Conservation (phyloP, 2,888 invertebrate genomes). For the Ophioninae sp. region DNA sequence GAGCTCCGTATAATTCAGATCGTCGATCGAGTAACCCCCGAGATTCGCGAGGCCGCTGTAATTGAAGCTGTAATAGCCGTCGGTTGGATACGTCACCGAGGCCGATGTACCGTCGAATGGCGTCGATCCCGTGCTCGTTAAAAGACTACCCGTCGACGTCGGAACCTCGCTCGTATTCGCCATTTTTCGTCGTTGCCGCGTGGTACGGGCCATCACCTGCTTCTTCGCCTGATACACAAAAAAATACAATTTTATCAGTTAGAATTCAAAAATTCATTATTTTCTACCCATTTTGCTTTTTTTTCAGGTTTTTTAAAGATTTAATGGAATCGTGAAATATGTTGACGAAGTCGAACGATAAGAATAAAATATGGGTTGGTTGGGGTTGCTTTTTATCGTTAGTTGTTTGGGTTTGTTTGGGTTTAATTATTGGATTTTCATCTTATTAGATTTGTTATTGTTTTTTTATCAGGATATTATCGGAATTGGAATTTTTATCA, state of each 20-base stretch:
- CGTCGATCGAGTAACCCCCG: slow-evolving; percentile 76
- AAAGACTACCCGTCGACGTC: slow-evolving; percentile 76
- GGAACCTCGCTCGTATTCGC: slow-evolving; percentile 82
- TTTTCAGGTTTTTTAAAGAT: too few species aligned
- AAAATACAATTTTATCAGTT: too few species aligned
- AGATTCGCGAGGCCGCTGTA: slow-evolving; percentile 74
- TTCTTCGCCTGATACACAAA: slow-evolving; percentile 83
- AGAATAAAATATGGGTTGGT: too few species aligned
- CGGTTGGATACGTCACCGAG: slow-evolving; percentile 73
- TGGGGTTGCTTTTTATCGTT: too few species aligned
- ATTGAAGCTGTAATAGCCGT: slow-evolving; percentile 76
- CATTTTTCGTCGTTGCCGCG: slow-evolving; percentile 85
- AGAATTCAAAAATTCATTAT: too few species aligned
- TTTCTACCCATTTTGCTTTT: too few species aligned
- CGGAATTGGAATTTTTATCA: neutral
- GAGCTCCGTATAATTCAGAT: slow-evolving; percentile 83
- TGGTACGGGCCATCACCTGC: slow-evolving; percentile 84
- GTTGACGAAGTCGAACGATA: too few species aligned
- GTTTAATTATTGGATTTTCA: neutral
- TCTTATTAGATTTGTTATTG: neutral
- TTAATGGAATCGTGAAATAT: too few species aligned
- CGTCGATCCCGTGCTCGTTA: slow-evolving; percentile 82
- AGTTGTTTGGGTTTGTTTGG: neutral
- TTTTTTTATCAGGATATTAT: neutral
- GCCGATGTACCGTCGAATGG: slow-evolving; percentile 78